phyloP scores from a whole-genome alignment of 1,140 invertebrate genomes.

The Meteorus sp. region DNA sequence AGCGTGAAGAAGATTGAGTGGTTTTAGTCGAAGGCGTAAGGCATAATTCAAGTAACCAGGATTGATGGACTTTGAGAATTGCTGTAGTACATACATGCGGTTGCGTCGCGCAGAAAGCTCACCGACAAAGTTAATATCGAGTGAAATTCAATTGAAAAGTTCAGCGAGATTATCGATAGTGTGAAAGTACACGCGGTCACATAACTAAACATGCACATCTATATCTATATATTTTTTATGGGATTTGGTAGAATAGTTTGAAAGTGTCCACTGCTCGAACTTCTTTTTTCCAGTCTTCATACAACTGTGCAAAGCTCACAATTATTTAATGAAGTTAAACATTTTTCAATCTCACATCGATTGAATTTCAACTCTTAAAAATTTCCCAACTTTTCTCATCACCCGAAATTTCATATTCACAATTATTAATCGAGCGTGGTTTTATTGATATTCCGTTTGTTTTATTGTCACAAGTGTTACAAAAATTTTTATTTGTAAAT shows the following conservation, averaged over 20 bases:
- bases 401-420: too few relatives aligned
- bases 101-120: conserved; percentile 5
- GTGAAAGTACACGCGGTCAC: background rate
- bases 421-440: too few relatives aligned
- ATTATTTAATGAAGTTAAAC: too few relatives aligned
- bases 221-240: too few relatives aligned
- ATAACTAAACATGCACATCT: too few relatives aligned
- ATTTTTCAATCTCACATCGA: background rate
- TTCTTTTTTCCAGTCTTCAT: background rate
- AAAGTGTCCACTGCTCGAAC: background rate
- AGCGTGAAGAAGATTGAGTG: too few relatives aligned
- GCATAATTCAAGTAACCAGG: conserved; percentile 21
- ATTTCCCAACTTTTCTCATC: conserved; percentile 9
- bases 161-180: conserved; percentile 11
- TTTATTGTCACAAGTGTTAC: background rate
- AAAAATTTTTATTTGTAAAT: too few relatives aligned
- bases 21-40: background rate
- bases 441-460: background rate
- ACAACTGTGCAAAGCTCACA: too few relatives aligned
- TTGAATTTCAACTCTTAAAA: background rate
- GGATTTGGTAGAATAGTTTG: background rate
- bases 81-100: too few relatives aligned
- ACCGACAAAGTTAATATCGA: conserved; percentile 27
- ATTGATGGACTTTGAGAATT: conserved; percentile 24
- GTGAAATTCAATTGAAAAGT: conserved; percentile 36